Conservation (phyloP, 2,113 vertebrate genomes). For the Gracilinanus agilis region DNA sequence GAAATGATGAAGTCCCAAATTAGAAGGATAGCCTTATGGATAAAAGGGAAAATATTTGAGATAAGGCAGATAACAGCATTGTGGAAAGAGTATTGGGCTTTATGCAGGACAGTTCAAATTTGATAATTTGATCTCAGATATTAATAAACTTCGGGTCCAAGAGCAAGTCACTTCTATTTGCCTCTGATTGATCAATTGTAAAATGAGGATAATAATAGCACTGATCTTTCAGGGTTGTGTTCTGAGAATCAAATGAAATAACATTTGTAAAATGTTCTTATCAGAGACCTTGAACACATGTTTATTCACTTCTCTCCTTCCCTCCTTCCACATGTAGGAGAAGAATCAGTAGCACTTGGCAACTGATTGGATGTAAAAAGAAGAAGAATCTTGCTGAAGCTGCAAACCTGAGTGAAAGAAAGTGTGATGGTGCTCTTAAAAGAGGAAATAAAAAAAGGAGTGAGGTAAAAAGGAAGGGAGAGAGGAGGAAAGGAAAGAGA, state of each 20-base stretch:
- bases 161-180: not conserved
- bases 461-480: too few species aligned
- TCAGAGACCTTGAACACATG: not conserved
- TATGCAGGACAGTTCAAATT: not conserved
- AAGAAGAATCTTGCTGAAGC: not conserved
- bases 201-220: not conserved
- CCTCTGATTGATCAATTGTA: not conserved
- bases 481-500: too few species aligned
- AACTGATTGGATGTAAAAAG: not conserved
- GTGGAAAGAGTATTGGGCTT: not conserved
- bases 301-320: too few species aligned
- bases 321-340: not conserved
- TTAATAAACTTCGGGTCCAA: not conserved
- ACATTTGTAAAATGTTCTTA: not conserved
- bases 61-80: not conserved
- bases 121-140: not conserved
- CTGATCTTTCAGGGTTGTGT: too few species aligned
- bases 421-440: too few species aligned
- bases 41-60: not conserved
- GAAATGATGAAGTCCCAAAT: not conserved
- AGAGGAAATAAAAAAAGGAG: accelerated
- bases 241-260: not conserved
- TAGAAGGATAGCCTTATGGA: not conserved
- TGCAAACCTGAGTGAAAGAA: not conserved
- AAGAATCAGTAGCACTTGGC: not conserved